These are phyloP conservation scores for Falco naumanni DNA, from an alignment of 2,797 vertebrate species.

Conservation along the genomic window DNA sequence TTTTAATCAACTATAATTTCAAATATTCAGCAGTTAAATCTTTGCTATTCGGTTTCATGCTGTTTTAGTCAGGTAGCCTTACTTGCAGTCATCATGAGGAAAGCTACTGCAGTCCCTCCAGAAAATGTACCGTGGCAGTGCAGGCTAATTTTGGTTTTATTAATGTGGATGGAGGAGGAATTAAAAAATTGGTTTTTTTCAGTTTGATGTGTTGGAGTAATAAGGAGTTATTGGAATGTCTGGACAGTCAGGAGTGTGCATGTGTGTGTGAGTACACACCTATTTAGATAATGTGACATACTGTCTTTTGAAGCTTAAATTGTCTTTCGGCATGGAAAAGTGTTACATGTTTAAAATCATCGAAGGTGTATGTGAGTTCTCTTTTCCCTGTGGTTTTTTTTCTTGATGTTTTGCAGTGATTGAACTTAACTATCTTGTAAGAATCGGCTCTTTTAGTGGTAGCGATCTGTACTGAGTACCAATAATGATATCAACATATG, in stretches of 20 bases:
- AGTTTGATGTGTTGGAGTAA: not conserved
- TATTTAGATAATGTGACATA: not conserved
- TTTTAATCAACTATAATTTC: not conserved
- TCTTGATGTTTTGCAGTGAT: not conserved
- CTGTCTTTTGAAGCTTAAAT: not conserved
- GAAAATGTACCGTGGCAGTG: rapidly evolving
- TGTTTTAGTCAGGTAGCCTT: not conserved
- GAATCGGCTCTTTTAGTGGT: not conserved
- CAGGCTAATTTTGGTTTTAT: not conserved
- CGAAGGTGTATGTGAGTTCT: not conserved
- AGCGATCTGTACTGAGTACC: not conserved
- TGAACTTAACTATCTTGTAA: not conserved
- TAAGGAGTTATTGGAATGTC: not conserved
- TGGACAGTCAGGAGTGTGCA: not conserved
- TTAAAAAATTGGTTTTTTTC: not conserved
- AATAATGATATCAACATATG: not conserved
- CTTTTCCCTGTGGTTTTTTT: not conserved
- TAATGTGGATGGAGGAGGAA: not conserved
- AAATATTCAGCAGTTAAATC: not conserved
- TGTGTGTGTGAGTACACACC: not conserved
- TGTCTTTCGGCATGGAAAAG: not conserved
- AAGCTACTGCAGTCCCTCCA: not conserved
- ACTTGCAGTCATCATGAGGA: not conserved
- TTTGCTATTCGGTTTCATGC: not conserved
- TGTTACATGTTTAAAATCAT: not conserved